Evolutionary conservation across 2,797 vertebrate genomes (phyloP).

Genomic region (Sternarchorhynchus goeldii): DNA sequence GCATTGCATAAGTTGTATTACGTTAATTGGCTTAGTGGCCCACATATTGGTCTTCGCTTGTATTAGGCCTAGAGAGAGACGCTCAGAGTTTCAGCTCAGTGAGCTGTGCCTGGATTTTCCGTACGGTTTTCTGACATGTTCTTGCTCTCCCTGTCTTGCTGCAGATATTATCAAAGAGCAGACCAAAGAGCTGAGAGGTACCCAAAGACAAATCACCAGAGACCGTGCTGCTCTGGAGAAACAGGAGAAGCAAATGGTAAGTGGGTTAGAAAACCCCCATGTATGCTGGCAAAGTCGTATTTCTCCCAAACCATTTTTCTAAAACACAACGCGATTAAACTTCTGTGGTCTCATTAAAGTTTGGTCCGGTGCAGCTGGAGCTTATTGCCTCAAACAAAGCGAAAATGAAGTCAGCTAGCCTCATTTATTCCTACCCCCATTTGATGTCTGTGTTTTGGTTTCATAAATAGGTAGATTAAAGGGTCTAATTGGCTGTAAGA

Average conservation of each 20-base stretch:
- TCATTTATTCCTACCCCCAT: not conserved
- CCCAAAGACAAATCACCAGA: conserved; percentile 94
- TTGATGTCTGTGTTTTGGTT: conserved; percentile 9
- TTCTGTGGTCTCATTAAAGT: not conserved
- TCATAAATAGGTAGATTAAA: conserved; percentile 58
- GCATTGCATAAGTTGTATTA: not conserved
- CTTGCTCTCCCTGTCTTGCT: conserved; percentile 35
- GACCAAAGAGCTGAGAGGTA: conserved; percentile 90
- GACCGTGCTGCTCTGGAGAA: conserved; percentile 92
- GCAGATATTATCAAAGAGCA: conserved; percentile 97
- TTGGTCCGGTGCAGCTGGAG: not conserved
- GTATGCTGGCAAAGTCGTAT: not conserved
- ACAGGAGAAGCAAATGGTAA: conserved; percentile 97
- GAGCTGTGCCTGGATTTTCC: conserved; percentile 51
- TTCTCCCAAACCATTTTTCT: conserved; percentile 11
- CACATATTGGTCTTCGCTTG: conserved; percentile 5
- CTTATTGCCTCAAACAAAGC: conserved; percentile 12
- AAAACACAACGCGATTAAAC: not conserved
- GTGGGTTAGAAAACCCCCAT: conserved; percentile 59
- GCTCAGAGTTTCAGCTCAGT: conserved; percentile 42
- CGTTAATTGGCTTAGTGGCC: conserved; percentile 21
- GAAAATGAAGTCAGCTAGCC: conserved; percentile 2
- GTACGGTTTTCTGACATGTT: conserved; percentile 47
- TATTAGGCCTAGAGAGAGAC: conserved; percentile 14
- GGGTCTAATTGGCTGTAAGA: conserved; percentile 57